These are phyloP conservation scores for Blennius ocellaris DNA, from an alignment of 2,113 vertebrate species.

Conservation along the genomic window DNA sequence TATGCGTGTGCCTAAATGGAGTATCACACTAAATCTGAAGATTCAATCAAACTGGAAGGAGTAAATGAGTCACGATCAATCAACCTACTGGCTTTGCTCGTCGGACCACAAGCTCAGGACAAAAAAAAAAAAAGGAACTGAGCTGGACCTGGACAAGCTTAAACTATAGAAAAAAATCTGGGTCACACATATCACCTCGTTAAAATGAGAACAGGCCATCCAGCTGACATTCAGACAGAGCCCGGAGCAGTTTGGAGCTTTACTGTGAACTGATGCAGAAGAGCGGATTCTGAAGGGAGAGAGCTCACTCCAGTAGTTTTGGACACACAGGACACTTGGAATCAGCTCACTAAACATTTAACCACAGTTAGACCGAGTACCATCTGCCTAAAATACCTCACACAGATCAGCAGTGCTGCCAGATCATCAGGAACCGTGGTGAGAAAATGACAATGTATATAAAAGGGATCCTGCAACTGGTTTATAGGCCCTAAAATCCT, in stretches of 20 bases:
- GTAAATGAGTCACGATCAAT: constrained; percentile 15
- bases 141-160: constrained; percentile 37
- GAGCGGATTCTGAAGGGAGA: constrained; percentile 65
- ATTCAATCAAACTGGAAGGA: constrained; percentile 1
- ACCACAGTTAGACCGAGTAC: constrained; percentile 10
- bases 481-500: no score
- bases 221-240: constrained; percentile 77
- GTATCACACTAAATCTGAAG: background rate
- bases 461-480: no score
- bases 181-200: constrained; percentile 69
- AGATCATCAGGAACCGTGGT: no score
- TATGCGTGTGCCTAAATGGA: no score
- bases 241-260: constrained; percentile 64
- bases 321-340: constrained; percentile 49
- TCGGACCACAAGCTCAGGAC: background rate
- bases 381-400: constrained; percentile 7
- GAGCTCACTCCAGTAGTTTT: constrained; percentile 50
- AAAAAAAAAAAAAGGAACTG: constrained; percentile 22
- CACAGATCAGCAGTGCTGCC: no score
- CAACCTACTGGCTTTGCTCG: constrained; percentile 5
- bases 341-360: constrained; percentile 52
- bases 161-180: constrained; percentile 63
- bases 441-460: no score
- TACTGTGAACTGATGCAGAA: constrained; percentile 77
- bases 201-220: constrained; percentile 70